These are phyloP conservation scores for Lepidurus arcticus DNA, from an alignment of 1,140 invertebrate species.

Conservation along the genomic window DNA sequence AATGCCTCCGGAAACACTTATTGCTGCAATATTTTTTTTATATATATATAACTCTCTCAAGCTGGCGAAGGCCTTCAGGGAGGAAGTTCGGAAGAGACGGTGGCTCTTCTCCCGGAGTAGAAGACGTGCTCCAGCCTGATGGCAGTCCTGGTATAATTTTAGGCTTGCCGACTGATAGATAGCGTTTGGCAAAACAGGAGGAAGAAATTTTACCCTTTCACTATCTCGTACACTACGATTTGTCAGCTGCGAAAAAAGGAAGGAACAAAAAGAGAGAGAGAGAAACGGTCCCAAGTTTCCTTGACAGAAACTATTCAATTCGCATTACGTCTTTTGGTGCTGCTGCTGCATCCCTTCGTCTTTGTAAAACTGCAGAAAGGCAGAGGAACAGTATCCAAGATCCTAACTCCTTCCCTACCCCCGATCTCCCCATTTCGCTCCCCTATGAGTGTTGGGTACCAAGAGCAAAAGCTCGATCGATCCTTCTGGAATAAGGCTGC, in stretches of 20 bases:
- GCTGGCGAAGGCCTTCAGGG: no score
- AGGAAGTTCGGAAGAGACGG: no score
- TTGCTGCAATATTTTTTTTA: no score
- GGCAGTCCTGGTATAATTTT: neutral
- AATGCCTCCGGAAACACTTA: no score
- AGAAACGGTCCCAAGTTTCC: no score
- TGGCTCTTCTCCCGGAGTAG: neutral
- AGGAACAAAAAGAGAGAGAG: no score
- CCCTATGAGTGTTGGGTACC: conserved; percentile 7
- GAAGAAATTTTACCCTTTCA: neutral
- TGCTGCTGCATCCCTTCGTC: no score
- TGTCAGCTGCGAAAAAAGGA: neutral
- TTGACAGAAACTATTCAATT: no score
- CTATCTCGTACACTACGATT: neutral
- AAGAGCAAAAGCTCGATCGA: conserved; percentile 11
- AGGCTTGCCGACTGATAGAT: neutral
- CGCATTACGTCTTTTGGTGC: no score
- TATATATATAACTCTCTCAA: no score
- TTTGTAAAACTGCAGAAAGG: no score
- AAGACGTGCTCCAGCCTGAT: neutral
- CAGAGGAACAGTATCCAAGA: neutral
- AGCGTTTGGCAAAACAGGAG: neutral
- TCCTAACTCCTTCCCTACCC: neutral
- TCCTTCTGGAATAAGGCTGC: neutral
- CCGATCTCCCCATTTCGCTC: neutral